These are phyloP conservation scores for Catajapyx aquilonaris DNA, from an alignment of 1,140 invertebrate genomes.

Conservation along the genomic window DNA sequence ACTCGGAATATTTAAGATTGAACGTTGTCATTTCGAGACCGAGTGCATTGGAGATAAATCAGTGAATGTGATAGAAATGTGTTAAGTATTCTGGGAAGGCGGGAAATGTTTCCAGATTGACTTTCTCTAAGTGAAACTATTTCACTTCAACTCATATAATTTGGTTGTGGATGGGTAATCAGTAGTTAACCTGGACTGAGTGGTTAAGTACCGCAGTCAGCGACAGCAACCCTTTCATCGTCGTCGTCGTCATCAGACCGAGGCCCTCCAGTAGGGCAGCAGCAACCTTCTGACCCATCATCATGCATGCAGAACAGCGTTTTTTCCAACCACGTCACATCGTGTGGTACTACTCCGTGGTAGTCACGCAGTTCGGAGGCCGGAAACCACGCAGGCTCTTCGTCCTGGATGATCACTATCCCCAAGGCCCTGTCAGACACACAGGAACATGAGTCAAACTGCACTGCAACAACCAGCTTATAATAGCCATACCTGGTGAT, in stretches of 20 bases:
- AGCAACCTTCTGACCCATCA: slow-evolving; percentile 60
- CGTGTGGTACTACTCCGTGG: slow-evolving; percentile 59
- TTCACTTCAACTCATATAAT: too few relatives aligned
- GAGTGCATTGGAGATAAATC: too few relatives aligned
- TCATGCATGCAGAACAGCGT: slow-evolving; percentile 61
- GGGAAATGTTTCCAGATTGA: too few relatives aligned
- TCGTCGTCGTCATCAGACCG: slow-evolving; percentile 35
- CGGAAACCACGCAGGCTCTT: slow-evolving; percentile 80
- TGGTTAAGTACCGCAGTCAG: too few relatives aligned
- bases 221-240: slow-evolving; percentile 10
- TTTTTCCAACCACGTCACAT: slow-evolving; percentile 52
- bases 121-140: too few relatives aligned
- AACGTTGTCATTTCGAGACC: too few relatives aligned
- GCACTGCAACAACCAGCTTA: background rate
- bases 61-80: too few relatives aligned
- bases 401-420: slow-evolving; percentile 61
- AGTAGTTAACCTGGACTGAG: too few relatives aligned
- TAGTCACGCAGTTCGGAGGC: slow-evolving; percentile 69
- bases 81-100: too few relatives aligned
- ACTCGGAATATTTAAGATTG: too few relatives aligned
- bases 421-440: slow-evolving; percentile 49
- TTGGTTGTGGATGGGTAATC: too few relatives aligned
- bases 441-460: too few relatives aligned
- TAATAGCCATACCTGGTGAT: slow-evolving; percentile 45
- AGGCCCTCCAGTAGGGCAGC: slow-evolving; percentile 46